Conservation (phyloP, 2,888 invertebrate species). For the Scaptomyza reducta region DNA sequence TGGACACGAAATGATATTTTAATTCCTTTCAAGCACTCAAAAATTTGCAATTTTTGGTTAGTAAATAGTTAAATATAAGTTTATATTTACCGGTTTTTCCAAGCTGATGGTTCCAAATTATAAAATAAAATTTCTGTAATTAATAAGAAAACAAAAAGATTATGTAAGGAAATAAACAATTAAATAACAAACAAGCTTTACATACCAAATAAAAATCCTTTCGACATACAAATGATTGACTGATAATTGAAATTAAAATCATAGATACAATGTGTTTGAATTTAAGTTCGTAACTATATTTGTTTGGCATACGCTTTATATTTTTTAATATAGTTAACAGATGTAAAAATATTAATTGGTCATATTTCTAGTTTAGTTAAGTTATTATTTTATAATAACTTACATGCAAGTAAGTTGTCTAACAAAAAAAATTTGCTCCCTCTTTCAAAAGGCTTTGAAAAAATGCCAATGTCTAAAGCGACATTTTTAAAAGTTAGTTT, state of each 20-base stretch:
- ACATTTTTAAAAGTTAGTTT: slow-evolving; percentile 8
- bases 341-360: slow-evolving; percentile 63
- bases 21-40: neutral
- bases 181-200: slow-evolving; percentile 4
- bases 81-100: slow-evolving; percentile 41
- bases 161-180: neutral
- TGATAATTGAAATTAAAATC: neutral
- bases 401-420: neutral
- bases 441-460: slow-evolving; percentile 14
- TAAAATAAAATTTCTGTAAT: slow-evolving; percentile 32
- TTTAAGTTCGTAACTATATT: slow-evolving; percentile 7
- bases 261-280: neutral
- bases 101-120: neutral
- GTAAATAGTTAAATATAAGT: neutral
- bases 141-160: neutral
- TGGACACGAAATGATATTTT: slow-evolving; percentile 34
- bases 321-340: slow-evolving; percentile 56
- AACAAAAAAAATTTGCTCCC: slow-evolving; percentile 3
- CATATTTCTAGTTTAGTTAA: slow-evolving; percentile 12
- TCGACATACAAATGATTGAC: neutral
- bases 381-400: slow-evolving; percentile 23
- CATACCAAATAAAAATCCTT: slow-evolving; percentile 11
- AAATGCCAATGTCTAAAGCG: slow-evolving; percentile 35
- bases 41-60: slow-evolving; percentile 13
- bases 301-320: slow-evolving; percentile 25